Conservation (phyloP, 2,888 invertebrate genomes). For the Andrena camellia region DNA sequence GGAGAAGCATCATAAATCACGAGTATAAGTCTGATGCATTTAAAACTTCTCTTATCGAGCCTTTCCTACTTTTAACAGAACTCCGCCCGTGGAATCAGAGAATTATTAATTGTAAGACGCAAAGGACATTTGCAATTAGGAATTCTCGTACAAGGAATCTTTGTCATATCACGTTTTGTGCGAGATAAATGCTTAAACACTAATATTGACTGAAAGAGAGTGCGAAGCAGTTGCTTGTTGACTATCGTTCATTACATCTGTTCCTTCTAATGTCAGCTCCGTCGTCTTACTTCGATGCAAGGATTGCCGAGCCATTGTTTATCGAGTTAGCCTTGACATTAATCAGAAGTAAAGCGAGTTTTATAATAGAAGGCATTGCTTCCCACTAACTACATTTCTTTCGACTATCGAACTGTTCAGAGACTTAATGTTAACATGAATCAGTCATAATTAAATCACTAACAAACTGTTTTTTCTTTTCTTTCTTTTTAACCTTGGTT, state of each 20-base stretch:
- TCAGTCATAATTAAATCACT: constrained; percentile 86
- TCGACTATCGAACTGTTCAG: constrained; percentile 80
- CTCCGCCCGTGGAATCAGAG: constrained; percentile 22
- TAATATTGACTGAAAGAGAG: constrained; percentile 73
- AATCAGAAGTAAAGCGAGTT: constrained; percentile 11
- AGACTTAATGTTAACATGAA: constrained; percentile 78
- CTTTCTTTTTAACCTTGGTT: constrained; percentile 89
- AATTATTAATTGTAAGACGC: constrained; percentile 15
- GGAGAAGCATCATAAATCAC: neutral
- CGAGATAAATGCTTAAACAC: constrained; percentile 74
- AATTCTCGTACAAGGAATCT: constrained; percentile 26
- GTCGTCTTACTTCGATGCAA: neutral
- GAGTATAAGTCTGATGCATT: neutral
- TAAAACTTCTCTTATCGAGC: neutral
- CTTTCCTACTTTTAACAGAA: neutral
- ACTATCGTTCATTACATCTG: neutral
- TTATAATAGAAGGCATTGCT: constrained; percentile 74
- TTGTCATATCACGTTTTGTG: constrained; percentile 38
- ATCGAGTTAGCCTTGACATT: neutral
- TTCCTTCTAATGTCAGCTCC: neutral
- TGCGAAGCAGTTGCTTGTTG: constrained; percentile 73
- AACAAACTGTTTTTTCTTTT: constrained; percentile 91
- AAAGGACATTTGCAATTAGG: constrained; percentile 1
- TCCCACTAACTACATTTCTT: constrained; percentile 81
- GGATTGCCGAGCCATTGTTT: neutral